These are phyloP conservation scores for Columba livia DNA, from an alignment of 2,113 vertebrate genomes.

Conservation along the genomic window DNA sequence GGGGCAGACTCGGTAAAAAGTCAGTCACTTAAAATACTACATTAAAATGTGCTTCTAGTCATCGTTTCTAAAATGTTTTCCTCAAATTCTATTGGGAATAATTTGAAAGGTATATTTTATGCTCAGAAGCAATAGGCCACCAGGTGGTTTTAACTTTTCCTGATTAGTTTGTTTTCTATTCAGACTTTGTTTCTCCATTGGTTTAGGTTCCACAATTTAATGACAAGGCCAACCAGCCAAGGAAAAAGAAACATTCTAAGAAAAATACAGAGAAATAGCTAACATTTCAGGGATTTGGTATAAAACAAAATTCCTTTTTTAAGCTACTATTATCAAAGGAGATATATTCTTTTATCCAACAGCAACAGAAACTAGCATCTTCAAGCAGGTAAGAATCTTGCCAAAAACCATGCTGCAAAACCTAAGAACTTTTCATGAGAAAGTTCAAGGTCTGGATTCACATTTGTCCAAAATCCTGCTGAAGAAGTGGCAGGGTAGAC, in stretches of 20 bases:
- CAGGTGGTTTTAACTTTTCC: neutral
- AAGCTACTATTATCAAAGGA: neutral
- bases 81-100: neutral
- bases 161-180: neutral
- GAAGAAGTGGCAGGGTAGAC: neutral
- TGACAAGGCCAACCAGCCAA: neutral
- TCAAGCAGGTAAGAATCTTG: neutral
- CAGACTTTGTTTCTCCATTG: neutral
- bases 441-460: neutral
- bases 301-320: neutral
- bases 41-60: slow-evolving; percentile 21
- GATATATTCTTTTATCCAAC: neutral
- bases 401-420: neutral
- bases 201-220: neutral
- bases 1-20: slow-evolving; percentile 19
- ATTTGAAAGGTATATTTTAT: neutral
- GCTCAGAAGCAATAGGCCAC: neutral
- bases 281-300: neutral
- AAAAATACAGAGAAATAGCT: neutral
- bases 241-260: neutral
- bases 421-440: neutral
- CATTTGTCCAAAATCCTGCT: neutral
- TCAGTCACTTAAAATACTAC: slow-evolving; percentile 30
- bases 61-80: slow-evolving; percentile 13
- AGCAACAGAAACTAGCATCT: neutral